phyloP scores from a whole-genome alignment of 2,797 vertebrate genomes.

The Hyperoplus lanceolatus region DNA sequence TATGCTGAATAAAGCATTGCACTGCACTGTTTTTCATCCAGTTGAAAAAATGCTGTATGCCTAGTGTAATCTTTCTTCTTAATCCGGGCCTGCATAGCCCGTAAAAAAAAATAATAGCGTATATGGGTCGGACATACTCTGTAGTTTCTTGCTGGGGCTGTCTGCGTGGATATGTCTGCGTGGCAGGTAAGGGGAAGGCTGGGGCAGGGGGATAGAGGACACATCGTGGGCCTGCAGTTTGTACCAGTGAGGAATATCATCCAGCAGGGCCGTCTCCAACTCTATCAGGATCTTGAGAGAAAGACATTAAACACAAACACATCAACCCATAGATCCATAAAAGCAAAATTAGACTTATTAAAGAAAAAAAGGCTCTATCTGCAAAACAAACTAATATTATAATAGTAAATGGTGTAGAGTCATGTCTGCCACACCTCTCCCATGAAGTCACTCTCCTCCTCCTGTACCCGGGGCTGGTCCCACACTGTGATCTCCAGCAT shows the following conservation, averaged over 20 bases:
- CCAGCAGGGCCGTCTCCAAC: conserved; percentile 95
- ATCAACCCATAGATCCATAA: too few relatives aligned
- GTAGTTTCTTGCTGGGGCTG: conserved; percentile 96
- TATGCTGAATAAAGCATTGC: too few relatives aligned
- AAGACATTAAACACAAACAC: neutral
- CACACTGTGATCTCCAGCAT: conserved; percentile 97
- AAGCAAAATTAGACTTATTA: neutral
- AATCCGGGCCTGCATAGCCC: conserved; percentile 16
- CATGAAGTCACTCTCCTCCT: conserved; percentile 96
- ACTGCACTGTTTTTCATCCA: too few relatives aligned
- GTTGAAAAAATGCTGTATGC: too few relatives aligned
- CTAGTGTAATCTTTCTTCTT: too few relatives aligned
- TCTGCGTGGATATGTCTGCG: conserved; percentile 94
- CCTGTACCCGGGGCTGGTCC: conserved; percentile 95
- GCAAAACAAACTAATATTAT: neutral
- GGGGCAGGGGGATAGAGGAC: conserved; percentile 96
- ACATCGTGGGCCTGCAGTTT: conserved; percentile 95
- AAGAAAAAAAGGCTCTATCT: neutral
- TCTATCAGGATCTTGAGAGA: conserved; percentile 93
- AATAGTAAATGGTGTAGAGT: neutral
- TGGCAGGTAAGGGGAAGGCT: conserved; percentile 94
- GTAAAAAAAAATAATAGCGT: conserved; percentile 55
- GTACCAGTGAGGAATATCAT: conserved; percentile 97
- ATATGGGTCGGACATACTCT: conserved; percentile 90
- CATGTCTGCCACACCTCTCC: conserved; percentile 88